Evolutionary conservation across 2,797 vertebrate species (phyloP).

Genomic region (Falco berigora): DNA sequence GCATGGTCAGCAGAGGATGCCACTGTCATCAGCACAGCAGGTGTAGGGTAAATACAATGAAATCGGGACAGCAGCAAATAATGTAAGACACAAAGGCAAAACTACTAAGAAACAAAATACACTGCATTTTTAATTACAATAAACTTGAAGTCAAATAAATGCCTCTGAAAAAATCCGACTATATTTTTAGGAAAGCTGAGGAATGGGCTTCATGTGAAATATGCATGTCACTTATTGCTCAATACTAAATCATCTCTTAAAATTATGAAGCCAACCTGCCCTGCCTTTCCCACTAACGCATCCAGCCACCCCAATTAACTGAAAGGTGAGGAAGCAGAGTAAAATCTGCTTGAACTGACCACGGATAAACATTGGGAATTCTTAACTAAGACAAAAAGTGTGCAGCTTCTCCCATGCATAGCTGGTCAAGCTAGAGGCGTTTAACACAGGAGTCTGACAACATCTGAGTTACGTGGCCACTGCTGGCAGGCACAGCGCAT

Average conservation of each 20-base stretch:
- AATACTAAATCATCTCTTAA: neutral
- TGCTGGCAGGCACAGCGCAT: accelerated
- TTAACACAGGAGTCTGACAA: neutral
- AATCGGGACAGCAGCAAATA: neutral
- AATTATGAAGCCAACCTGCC: neutral
- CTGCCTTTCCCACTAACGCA: neutral
- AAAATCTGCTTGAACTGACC: neutral
- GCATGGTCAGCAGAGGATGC: constrained; percentile 80
- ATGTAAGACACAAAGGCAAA: neutral
- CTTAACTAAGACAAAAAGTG: neutral
- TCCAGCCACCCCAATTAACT: neutral
- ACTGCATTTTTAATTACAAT: neutral
- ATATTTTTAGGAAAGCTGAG: neutral
- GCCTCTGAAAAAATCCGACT: neutral
- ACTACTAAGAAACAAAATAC: neutral
- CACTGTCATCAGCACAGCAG: constrained; percentile 73
- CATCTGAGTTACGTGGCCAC: neutral
- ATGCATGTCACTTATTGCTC: neutral
- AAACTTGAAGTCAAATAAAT: neutral
- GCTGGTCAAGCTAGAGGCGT: neutral
- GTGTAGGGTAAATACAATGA: accelerated
- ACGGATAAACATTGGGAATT: neutral
- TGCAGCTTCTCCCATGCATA: neutral
- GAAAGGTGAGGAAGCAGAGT: neutral
- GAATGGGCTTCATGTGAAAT: neutral